phyloP scores from a whole-genome alignment of 2,113 vertebrate genomes.

The Ivindomyrus marchei region DNA sequence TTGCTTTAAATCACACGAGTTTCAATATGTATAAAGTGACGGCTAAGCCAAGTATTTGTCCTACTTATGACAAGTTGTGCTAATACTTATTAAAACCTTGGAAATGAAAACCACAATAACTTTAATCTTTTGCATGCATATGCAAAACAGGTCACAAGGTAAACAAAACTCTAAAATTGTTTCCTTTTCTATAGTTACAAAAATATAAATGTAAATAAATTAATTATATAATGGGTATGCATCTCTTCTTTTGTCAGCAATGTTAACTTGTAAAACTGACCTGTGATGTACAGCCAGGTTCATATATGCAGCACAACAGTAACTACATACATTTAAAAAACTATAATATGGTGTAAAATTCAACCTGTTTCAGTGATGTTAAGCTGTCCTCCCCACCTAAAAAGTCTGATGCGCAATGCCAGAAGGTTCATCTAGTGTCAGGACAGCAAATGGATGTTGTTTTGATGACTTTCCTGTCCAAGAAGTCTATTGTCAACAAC shows the following conservation, averaged over 20 bases:
- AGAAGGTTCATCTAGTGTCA: neutral
- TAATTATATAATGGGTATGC: slow-evolving; percentile 51
- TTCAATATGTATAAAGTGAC: slow-evolving; percentile 1
- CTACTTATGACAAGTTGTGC: slow-evolving; percentile 15
- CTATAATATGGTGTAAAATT: slow-evolving; percentile 8
- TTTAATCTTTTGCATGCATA: slow-evolving; percentile 47
- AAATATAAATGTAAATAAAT: slow-evolving; percentile 67
- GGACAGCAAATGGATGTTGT: neutral
- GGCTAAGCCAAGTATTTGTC: slow-evolving; percentile 7
- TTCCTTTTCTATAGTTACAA: slow-evolving; percentile 58
- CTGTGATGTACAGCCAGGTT: slow-evolving; percentile 11
- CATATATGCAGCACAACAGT: slow-evolving; percentile 9
- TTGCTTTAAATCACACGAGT: neutral
- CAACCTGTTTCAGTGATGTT: slow-evolving; percentile 1
- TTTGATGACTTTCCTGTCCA: neutral
- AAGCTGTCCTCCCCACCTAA: neutral
- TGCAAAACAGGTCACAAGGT: slow-evolving; percentile 40
- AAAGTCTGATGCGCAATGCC: neutral
- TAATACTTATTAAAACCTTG: slow-evolving; percentile 14
- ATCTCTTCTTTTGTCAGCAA: slow-evolving; percentile 26
- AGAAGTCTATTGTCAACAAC: neutral
- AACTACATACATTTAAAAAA: slow-evolving; percentile 9
- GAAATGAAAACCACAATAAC: slow-evolving; percentile 39
- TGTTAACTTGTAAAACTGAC: slow-evolving; percentile 22
- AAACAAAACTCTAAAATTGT: slow-evolving; percentile 55